Percentiles rank a stretch among this genome's conserved stretches.
phyloP scores from a whole-genome alignment of 2,888 invertebrate species.

The Drosophila trichaetosa region DNA sequence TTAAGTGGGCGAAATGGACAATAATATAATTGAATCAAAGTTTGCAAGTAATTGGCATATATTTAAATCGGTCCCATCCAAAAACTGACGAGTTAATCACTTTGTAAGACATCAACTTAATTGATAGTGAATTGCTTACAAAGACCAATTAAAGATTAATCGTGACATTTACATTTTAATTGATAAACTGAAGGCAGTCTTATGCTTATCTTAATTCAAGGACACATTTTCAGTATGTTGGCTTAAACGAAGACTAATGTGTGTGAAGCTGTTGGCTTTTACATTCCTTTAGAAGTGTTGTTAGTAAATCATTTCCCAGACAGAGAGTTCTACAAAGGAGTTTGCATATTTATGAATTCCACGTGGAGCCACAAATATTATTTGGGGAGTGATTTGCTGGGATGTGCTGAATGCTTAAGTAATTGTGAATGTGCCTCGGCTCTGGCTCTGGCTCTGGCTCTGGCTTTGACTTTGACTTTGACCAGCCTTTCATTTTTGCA shows the following conservation, averaged over 20 bases:
- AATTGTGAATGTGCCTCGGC: slow-evolving; percentile 4
- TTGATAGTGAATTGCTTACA: neutral
- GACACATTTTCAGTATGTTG: neutral
- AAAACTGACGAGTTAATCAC: neutral
- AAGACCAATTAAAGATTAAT: neutral
- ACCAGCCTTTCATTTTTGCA: slow-evolving; percentile 25
- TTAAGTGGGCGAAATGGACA: neutral
- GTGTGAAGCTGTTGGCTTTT: neutral
- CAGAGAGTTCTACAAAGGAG: neutral
- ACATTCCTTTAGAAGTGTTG: neutral
- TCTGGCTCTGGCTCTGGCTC: neutral
- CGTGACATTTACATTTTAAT: slow-evolving; percentile 1
- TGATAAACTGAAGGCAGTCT: neutral
- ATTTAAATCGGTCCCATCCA: neutral
- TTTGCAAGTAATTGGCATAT: neutral
- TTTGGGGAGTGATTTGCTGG: slow-evolving; percentile 10
- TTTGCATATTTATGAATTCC: slow-evolving; percentile 4
- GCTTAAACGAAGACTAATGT: neutral
- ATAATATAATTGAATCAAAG: neutral
- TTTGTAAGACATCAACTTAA: neutral
- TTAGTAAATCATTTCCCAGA: neutral
- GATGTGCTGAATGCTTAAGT: slow-evolving; percentile 17
- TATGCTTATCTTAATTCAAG: neutral
- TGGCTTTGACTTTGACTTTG: slow-evolving; percentile 1
- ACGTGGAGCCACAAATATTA: neutral